Evolutionary conservation across 2,113 vertebrate species (phyloP).

Genomic region (Chlamydotis undulata): DNA sequence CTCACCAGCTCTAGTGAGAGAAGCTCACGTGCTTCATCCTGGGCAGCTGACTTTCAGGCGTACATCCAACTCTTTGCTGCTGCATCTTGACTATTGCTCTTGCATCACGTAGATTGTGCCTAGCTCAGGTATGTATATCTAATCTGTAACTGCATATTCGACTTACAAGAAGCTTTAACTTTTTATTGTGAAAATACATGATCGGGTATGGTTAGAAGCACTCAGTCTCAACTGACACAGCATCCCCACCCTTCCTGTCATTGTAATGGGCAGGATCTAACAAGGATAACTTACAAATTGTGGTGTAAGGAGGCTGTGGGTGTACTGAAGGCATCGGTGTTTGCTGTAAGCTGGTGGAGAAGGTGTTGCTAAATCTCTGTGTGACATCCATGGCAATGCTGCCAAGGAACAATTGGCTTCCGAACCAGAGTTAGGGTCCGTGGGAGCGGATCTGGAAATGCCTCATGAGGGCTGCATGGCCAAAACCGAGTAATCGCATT

Average conservation of each 20-base stretch:
- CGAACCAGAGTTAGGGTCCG: slow-evolving; percentile 52
- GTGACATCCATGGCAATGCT: slow-evolving; percentile 52
- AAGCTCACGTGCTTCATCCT: background rate
- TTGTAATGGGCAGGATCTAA: background rate
- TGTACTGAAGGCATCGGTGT: background rate
- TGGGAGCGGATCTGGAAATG: slow-evolving; percentile 71
- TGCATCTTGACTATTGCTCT: background rate
- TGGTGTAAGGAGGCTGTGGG: background rate
- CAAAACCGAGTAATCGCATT: slow-evolving; percentile 72
- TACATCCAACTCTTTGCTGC: background rate
- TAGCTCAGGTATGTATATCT: background rate
- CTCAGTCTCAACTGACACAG: background rate
- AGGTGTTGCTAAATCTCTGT: slow-evolving; percentile 65
- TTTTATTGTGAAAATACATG: background rate
- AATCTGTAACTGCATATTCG: background rate
- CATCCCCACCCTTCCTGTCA: background rate
- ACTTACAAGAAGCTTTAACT: background rate
- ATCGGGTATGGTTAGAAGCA: background rate
- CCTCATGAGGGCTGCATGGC: slow-evolving; percentile 54
- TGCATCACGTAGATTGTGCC: no score
- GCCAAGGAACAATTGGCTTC: slow-evolving; percentile 71
- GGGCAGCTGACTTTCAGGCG: background rate
- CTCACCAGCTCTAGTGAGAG: background rate
- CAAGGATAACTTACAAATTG: background rate
- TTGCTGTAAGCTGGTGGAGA: slow-evolving; percentile 48